A percentile compares a stretch with the other conserved stretches of the same genome.
phyloP scores from a whole-genome alignment of 2,888 invertebrate genomes.

The Sinopyrophorus schimmeli region DNA sequence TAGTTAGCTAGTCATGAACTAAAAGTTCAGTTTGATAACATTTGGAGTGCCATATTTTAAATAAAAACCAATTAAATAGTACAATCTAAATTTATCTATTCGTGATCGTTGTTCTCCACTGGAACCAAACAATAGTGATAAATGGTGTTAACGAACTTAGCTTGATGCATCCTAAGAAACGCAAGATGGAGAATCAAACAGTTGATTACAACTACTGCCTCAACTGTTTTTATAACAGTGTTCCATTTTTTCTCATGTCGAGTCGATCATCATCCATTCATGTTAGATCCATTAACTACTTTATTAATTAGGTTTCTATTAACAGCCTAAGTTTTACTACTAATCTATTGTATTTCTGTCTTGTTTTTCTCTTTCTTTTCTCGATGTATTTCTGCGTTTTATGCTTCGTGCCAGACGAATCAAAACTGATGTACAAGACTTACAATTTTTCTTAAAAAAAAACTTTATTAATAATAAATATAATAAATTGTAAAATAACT shows the following conservation, averaged over 20 bases:
- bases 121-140: constrained; percentile 24
- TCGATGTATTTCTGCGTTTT: not conserved
- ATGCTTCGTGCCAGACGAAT: constrained; percentile 11
- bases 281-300: constrained; percentile 7
- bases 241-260: constrained; percentile 39
- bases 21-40: constrained; percentile 12
- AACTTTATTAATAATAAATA: too few relatives aligned
- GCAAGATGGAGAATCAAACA: constrained; percentile 31
- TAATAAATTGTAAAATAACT: too few relatives aligned
- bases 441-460: too few relatives aligned
- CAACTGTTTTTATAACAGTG: constrained; percentile 44
- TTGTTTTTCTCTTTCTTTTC: not conserved
- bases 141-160: constrained; percentile 20
- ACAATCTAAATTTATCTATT: constrained; percentile 22
- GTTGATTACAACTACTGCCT: constrained; percentile 34
- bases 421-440: constrained; percentile 4
- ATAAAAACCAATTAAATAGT: constrained; percentile 16
- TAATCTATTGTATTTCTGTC: not conserved
- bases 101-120: constrained; percentile 29
- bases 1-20: constrained; percentile 31
- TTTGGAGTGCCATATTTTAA: constrained; percentile 27
- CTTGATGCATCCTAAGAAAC: constrained; percentile 20
- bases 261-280: constrained; percentile 17
- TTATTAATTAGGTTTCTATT: not conserved
- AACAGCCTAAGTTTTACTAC: not conserved